phyloP scores from a whole-genome alignment of 2,113 vertebrate genomes.

The Mohoua ochrocephala region DNA sequence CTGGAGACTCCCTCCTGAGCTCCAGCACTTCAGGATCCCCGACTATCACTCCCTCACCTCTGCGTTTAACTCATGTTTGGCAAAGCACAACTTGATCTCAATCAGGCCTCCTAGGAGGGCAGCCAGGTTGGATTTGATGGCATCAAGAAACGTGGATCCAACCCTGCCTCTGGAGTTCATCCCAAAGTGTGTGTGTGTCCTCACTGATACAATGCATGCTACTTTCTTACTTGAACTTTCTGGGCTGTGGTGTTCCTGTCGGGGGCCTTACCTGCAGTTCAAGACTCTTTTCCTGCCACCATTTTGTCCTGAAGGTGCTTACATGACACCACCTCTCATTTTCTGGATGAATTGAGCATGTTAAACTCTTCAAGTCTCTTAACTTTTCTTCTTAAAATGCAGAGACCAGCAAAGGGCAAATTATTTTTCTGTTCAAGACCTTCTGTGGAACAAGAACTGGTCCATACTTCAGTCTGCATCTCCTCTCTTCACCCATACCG shows the following conservation, averaged over 20 bases:
- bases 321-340: not conserved
- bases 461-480: not conserved
- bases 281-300: not conserved
- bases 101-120: slow-evolving; percentile 16
- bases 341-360: not conserved
- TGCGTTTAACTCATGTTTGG: not conserved
- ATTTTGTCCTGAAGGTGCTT: not conserved
- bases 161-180: not conserved
- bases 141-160: not conserved
- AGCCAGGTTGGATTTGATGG: slow-evolving; percentile 18
- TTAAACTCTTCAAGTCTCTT: not conserved
- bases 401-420: not conserved
- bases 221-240: not conserved
- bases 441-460: not conserved
- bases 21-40: not conserved
- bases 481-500: not conserved
- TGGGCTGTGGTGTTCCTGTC: fast-evolving
- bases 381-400: not conserved
- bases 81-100: slow-evolving; percentile 3
- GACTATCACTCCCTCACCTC: not conserved
- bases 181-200: not conserved
- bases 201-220: not conserved
- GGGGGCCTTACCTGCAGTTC: not conserved
- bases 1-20: not conserved
- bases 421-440: not conserved